Base-by-base conservation (phyloP, 2,888 invertebrate species). In the Trichacis sp. region DNA sequence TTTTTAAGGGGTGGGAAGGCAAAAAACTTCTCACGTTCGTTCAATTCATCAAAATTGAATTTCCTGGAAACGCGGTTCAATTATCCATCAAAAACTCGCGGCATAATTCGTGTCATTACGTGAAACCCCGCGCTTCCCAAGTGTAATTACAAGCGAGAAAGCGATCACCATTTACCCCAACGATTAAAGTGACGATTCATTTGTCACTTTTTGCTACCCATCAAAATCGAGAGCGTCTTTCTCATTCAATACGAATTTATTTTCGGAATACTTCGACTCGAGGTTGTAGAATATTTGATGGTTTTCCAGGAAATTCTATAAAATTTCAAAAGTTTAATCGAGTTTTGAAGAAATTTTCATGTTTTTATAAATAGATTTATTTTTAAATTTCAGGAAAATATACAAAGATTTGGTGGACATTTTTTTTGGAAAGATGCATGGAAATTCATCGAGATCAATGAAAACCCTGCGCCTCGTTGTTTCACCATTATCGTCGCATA, bases 131-230 rank as follows among this genome's bases (percentile, higher is more conserved):
- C 33, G n/a, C n/a, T 33, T n/a, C 33, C n/a, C 2, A 33, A 33
- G n/a, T 33, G 33, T 33, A 33, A 33, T 11, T 33, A 11, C 33
- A 6, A 11, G 33, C 33, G 33, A 33, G 33, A 33, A 33, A 33
- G 33, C 33, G 33, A 33, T 33, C n/a, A 33, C n/a, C 11, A 11
- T 2, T 33, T n/a, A 11, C n/a, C 11, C 2, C n/a, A n/a, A 33
- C n/a, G 9, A 33, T 33, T 33, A 33, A 33, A 33, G 9, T 33
- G n/a, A 33, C 33, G n/a, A 33, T 33, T 33, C 33, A 33, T 33
- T 33, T 33, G 33, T 33, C 33, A 33, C n/a, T 33, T 33, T 33
- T 33, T 33, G n/a, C n/a, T n/a, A n/a, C n/a, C n/a, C n/a, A n/a
- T n/a, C n/a, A n/a, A n/a, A n/a, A n/a, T n/a, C n/a, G n/a, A n/a